Base-by-base conservation (phyloP, 2,113 vertebrate genomes). In the Pangasianodon hypophthalmus region DNA sequence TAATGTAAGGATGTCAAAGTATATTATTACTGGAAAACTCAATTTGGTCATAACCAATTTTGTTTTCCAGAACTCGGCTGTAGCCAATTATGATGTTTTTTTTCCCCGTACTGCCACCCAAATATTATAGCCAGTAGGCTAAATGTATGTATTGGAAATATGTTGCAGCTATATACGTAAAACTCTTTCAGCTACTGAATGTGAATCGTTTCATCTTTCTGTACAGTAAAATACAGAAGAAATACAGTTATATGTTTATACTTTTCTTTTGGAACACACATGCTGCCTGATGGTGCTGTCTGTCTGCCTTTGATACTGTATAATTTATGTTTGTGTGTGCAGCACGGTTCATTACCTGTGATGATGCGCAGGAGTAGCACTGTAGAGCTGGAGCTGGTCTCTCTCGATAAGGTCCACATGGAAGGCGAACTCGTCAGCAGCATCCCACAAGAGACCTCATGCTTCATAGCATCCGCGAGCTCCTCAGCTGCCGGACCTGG, bases 401-500 rank as follows among this genome's bases (percentile, higher is more conserved):
- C 56, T 13, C 87, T 88, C 6, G 90, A 88, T 69, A 92, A 93
- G 81, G 87, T 92, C 9, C 90, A 93, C 1, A 71, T 94, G 86
- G 95, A 94, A 82, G 95, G 94, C 0, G 96, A 95, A 82, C 94
- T 92, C 41, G 46, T 58, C 50, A 92, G 93, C 91, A 92, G 88
- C 89, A 93, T 90, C 4, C 91, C 87, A 1, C 92, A 81, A 0
- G 95, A 95, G 50, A 87, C 64, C 14, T 93, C 91, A 4, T 90
- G 92, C 69, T 88, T 88, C 5, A 85, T 82, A 7, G 87, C 83
- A 9, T 93, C 93, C 0, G 80, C 89, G 29, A 93, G 94, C 90
- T 89, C 84, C 0, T 95, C 95, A 4, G 91, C 93, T 0, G 93
- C 91, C 10, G 95, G 96, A 0, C 94, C 96, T 13, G 97, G 96